Conservation (phyloP, 1,140 invertebrate species). For the Druon quercuslanigerum region DNA sequence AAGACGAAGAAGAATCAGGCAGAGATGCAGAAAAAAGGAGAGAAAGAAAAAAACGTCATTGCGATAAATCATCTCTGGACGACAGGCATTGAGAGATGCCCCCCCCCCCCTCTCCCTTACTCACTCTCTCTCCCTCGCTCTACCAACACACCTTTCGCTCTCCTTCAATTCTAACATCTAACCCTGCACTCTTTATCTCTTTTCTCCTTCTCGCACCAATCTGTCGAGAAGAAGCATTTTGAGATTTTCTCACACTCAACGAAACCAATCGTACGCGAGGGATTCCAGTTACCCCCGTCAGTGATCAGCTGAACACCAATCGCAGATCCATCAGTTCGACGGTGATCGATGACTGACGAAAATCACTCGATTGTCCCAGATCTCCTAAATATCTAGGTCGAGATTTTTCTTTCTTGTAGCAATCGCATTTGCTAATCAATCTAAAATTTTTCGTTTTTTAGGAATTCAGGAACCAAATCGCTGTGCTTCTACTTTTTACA, state of each 20-base stretch:
- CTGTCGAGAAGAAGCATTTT: constrained; percentile 30
- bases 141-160: background rate
- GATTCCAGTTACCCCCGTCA: constrained; percentile 45
- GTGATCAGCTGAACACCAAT: constrained; percentile 44
- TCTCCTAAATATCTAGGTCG: background rate
- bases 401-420: constrained; percentile 38
- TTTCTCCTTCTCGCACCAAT: background rate
- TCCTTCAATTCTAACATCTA: constrained; percentile 3
- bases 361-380: constrained; percentile 56
- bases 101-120: constrained; percentile 36
- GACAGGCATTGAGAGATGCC: constrained; percentile 61
- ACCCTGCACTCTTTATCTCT: background rate
- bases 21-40: constrained; percentile 33
- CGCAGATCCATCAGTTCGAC: constrained; percentile 39
- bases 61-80: constrained; percentile 64
- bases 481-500: background rate
- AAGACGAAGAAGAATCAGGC: constrained; percentile 31
- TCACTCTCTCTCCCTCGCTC: background rate
- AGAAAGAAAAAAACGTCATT: constrained; percentile 51
- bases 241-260: constrained; percentile 66
- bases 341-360: constrained; percentile 63
- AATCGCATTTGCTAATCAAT: constrained; percentile 37
- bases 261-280: constrained; percentile 42
- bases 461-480: background rate
- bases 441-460: background rate